Evolutionary conservation across 2,113 vertebrate genomes (phyloP).

Genomic region (Ia io): DNA sequence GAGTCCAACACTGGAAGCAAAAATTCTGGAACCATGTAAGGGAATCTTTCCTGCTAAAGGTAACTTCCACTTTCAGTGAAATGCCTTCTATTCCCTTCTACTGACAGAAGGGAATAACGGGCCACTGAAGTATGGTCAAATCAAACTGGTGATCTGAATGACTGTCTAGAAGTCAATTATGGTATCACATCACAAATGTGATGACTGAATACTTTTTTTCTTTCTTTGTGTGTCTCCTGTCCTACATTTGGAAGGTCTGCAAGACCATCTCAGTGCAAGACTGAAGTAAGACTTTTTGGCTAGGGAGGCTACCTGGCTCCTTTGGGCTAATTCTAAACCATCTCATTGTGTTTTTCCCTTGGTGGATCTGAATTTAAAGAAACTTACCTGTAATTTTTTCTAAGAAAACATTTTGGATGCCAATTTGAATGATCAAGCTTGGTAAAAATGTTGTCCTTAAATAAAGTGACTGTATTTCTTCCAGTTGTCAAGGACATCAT

Average conservation of each 20-base stretch:
- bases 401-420: neutral
- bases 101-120: neutral
- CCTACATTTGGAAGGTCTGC: neutral
- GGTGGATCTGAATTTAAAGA: neutral
- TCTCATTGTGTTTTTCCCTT: neutral
- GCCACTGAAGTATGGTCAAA: neutral
- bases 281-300: neutral
- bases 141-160: neutral
- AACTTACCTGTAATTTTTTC: neutral
- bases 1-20: neutral
- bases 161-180: neutral
- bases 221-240: neutral
- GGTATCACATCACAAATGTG: neutral
- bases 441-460: neutral
- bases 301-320: neutral
- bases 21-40: slow-evolving; percentile 6
- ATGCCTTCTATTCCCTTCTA: neutral
- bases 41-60: slow-evolving; percentile 1
- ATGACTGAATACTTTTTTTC: too few species aligned
- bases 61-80: neutral
- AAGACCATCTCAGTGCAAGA: neutral
- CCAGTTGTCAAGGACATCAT: neutral
- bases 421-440: neutral
- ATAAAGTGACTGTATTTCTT: neutral
- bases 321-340: neutral